Evolutionary conservation across 2,113 vertebrate species (phyloP).

Genomic region (Podiceps cristatus): DNA sequence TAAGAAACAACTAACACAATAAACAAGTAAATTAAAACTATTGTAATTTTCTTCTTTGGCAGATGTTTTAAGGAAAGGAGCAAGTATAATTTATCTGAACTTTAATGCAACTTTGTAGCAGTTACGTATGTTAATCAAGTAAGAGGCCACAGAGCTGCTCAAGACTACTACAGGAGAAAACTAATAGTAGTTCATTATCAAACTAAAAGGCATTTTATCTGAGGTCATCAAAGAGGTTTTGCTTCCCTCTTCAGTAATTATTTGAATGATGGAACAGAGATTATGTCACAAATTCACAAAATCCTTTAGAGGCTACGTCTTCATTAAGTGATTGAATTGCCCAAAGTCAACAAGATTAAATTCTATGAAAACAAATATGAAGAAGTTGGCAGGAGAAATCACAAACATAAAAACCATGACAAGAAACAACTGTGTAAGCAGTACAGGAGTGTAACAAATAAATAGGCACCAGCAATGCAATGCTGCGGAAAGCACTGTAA

Average conservation of each 20-base stretch:
- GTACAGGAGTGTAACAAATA: neutral
- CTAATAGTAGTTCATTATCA: neutral
- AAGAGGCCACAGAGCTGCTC: neutral
- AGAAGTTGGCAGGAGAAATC: neutral
- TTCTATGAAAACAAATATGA: neutral
- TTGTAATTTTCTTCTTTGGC: neutral
- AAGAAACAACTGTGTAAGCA: neutral
- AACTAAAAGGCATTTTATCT: neutral
- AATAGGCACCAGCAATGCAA: neutral
- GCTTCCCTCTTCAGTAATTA: neutral
- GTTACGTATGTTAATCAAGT: neutral
- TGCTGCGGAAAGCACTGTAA: neutral
- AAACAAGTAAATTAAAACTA: neutral
- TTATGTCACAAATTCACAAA: neutral
- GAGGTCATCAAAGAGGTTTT: neutral
- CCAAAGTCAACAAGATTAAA: neutral
- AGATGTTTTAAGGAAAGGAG: neutral
- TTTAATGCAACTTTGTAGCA: neutral
- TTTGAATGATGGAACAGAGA: neutral
- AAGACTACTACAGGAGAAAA: neutral
- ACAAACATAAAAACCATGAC: neutral
- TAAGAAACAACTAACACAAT: neutral
- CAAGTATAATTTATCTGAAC: neutral
- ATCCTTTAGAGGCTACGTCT: neutral
- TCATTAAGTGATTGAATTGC: neutral